A percentile compares a stretch with the other conserved stretches of the same genome.
phyloP scores from a whole-genome alignment of 2,888 invertebrate species.

The Teleogryllus oceanicus region DNA sequence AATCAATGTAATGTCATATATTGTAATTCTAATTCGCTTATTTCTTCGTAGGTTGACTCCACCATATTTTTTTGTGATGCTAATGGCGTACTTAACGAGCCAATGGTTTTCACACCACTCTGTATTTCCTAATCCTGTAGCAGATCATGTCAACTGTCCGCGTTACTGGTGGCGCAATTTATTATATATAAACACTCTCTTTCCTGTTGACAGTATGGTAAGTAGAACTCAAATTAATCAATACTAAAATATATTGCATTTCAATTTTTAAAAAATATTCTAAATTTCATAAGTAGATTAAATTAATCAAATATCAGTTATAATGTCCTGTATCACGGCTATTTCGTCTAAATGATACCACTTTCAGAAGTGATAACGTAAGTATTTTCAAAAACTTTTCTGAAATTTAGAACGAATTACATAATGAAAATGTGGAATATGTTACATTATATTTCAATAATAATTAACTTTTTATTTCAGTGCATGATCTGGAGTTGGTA shows the following conservation, averaged over 20 bases:
- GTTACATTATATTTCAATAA: not conserved
- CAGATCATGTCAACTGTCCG: conserved; percentile 67
- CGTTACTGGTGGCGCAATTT: conserved; percentile 80
- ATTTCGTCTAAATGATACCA: no score
- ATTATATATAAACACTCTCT: conserved; percentile 78
- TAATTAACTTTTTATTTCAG: conserved; percentile 30
- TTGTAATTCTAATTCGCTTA: not conserved
- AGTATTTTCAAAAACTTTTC: no score
- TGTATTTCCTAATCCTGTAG: conserved; percentile 68
- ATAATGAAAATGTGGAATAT: not conserved
- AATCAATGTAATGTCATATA: not conserved
- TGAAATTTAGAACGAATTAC: not conserved
- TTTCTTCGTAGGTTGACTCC: conserved; percentile 54
- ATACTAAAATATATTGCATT: no score
- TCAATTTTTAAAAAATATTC: no score
- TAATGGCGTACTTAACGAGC: conserved; percentile 61
- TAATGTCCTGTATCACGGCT: no score
- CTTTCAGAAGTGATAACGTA: no score
- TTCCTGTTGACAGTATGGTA: conserved; percentile 73
- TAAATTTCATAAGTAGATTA: no score
- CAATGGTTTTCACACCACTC: conserved; percentile 68
- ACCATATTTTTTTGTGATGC: conserved; percentile 58
- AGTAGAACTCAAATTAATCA: conserved; percentile 38
- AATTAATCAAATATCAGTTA: no score
- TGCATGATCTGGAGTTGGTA: conserved; percentile 40